phyloP scores from a whole-genome alignment of 2,797 vertebrate species.

The Nyctalus aviator region DNA sequence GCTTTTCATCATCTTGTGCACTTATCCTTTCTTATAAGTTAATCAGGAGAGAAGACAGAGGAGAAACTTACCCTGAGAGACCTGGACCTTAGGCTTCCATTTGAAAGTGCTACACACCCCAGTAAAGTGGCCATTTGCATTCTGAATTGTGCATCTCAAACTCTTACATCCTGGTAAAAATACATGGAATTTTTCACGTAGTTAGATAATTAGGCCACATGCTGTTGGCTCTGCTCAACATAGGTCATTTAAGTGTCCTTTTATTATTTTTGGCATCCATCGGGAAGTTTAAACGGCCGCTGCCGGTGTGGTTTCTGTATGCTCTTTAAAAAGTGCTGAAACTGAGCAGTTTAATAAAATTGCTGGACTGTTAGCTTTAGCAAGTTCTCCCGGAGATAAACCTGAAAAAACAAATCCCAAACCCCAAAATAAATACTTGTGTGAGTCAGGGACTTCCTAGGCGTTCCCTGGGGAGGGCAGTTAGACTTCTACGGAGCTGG shows the following conservation, averaged over 20 bases:
- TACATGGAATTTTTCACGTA: slow-evolving; percentile 60
- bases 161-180: slow-evolving; percentile 48
- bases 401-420: slow-evolving; percentile 59
- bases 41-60: not conserved
- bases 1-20: not conserved
- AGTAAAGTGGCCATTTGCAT: not conserved
- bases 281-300: slow-evolving; percentile 76
- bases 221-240: slow-evolving; percentile 71
- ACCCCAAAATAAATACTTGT: slow-evolving; percentile 47
- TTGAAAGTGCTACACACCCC: not conserved
- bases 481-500: not conserved
- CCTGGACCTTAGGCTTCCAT: slow-evolving; percentile 1
- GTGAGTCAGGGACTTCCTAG: not conserved
- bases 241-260: slow-evolving; percentile 73
- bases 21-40: slow-evolving; percentile 10
- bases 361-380: slow-evolving; percentile 71
- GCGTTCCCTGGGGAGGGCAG: not conserved
- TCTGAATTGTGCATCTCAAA: slow-evolving; percentile 55
- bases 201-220: slow-evolving; percentile 64
- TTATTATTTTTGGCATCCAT: slow-evolving; percentile 77
- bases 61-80: not conserved
- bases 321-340: slow-evolving; percentile 75
- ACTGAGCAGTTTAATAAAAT: slow-evolving; percentile 79
- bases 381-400: slow-evolving; percentile 73
- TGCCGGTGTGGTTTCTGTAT: slow-evolving; percentile 66